A percentile compares a stretch with the other conserved stretches of the same genome.
These are phyloP conservation scores for Leuctra nigra DNA, from an alignment of 2,888 invertebrate genomes.

Conservation along the genomic window DNA sequence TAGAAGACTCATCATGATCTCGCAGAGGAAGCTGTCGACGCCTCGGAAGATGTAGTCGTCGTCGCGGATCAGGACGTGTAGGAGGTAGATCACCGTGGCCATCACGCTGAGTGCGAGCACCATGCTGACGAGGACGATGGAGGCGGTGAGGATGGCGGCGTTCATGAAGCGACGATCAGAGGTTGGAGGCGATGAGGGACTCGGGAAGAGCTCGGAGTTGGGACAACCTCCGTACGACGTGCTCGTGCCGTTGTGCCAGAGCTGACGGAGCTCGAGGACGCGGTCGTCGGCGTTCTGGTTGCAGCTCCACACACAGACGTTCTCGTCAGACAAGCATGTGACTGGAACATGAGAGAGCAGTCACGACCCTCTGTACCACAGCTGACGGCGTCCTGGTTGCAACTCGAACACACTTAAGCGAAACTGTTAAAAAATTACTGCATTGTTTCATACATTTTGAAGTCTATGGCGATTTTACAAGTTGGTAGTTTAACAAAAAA, in stretches of 20 bases:
- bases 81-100: conserved; percentile 49
- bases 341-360: no score
- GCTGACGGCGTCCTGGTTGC: no score
- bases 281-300: conserved; percentile 33
- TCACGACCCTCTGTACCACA: no score
- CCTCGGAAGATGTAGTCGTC: conserved; percentile 56
- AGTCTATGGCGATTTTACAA: no score
- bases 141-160: conserved; percentile 48
- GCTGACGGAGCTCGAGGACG: conserved; percentile 33
- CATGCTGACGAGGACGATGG: conserved; percentile 46
- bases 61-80: conserved; percentile 50
- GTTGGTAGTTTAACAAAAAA: no score
- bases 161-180: conserved; percentile 37
- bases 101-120: conserved; percentile 45
- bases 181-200: no score
- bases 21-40: conserved; percentile 40
- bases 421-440: no score
- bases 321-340: conserved; percentile 37
- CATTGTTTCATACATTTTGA: no score
- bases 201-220: no score
- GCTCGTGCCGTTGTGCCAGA: conserved; percentile 32
- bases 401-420: no score
- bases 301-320: conserved; percentile 42
- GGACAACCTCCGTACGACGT: neutral
- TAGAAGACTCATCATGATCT: conserved; percentile 36